phyloP scores from a whole-genome alignment of 1,140 invertebrate genomes.

The Aphaenogaster rudis region DNA sequence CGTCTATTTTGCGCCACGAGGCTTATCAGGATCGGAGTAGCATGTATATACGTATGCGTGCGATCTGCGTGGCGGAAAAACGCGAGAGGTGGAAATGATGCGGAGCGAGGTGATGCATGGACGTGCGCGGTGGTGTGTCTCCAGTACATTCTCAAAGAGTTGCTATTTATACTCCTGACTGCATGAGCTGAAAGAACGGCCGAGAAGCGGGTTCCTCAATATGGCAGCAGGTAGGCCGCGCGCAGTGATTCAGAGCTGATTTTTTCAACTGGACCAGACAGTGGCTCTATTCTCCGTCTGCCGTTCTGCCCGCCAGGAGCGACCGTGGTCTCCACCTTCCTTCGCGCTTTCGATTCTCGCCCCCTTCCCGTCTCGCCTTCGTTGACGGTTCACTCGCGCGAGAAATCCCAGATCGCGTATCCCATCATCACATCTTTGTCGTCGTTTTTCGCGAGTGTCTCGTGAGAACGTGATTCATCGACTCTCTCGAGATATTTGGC shows the following conservation, averaged over 20 bases:
- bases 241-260: constrained; percentile 82
- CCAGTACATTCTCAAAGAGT: constrained; percentile 77
- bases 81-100: constrained; percentile 55
- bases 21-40: background rate
- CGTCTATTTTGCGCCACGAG: background rate
- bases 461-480: background rate
- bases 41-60: constrained; percentile 4
- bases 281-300: constrained; percentile 77
- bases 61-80: constrained; percentile 24
- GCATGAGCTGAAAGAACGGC: constrained; percentile 76
- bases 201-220: constrained; percentile 83
- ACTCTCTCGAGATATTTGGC: background rate
- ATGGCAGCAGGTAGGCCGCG: constrained; percentile 83
- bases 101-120: constrained; percentile 72
- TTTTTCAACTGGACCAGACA: constrained; percentile 82
- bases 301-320: constrained; percentile 52
- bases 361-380: background rate
- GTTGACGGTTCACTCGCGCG: constrained; percentile 22
- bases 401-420: constrained; percentile 32
- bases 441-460: constrained; percentile 59
- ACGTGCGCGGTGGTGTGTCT: constrained; percentile 76
- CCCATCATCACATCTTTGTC: background rate
- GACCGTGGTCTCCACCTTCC: constrained; percentile 35
- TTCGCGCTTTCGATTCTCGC: constrained; percentile 34
- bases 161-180: constrained; percentile 84